These are phyloP conservation scores for Tethea ocularis DNA, from an alignment of 2,888 invertebrate species.

Conservation along the genomic window DNA sequence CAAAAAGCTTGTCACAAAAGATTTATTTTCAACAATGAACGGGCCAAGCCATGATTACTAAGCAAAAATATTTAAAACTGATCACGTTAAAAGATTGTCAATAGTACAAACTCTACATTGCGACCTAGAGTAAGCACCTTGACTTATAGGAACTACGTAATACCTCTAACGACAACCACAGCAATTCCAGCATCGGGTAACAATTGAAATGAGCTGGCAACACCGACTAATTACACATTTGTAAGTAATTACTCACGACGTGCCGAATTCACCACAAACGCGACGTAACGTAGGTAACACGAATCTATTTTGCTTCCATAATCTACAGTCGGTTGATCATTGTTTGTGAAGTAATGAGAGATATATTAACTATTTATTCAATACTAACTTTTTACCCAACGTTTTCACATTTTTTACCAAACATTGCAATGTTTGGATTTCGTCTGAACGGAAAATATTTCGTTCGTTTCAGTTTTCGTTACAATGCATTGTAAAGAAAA, in stretches of 20 bases:
- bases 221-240: slow-evolving; percentile 44
- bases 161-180: slow-evolving; percentile 24
- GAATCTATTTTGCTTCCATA: neutral
- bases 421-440: no score
- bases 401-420: no score
- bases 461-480: no score
- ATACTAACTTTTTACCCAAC: no score
- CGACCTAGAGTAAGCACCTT: neutral
- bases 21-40: no score
- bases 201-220: slow-evolving; percentile 42
- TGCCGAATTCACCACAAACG: slow-evolving; percentile 37
- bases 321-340: neutral
- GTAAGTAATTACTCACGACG: slow-evolving; percentile 46
- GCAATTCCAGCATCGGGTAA: slow-evolving; percentile 28
- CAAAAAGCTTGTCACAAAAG: no score
- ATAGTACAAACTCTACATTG: neutral
- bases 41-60: no score
- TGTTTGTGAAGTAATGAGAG: neutral
- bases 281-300: neutral
- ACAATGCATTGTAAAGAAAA: no score
- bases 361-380: neutral
- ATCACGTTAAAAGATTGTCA: no score
- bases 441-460: no score
- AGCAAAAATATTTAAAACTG: no score
- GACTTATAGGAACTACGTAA: slow-evolving; percentile 17